These are phyloP conservation scores for Telmatherina bonti DNA, from an alignment of 2,797 vertebrate species.

Conservation along the genomic window DNA sequence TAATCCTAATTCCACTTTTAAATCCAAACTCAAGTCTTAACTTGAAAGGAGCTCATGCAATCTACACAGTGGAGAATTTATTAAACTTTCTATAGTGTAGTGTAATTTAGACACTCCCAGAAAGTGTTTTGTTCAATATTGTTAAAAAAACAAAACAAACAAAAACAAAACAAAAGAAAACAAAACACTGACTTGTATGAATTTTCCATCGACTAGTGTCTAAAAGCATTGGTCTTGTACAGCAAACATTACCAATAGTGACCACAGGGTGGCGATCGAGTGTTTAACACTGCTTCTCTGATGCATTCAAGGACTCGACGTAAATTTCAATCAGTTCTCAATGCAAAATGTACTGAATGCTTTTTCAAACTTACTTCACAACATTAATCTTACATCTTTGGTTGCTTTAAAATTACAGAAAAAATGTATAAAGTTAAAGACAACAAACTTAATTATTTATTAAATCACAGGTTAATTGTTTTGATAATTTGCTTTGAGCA, in stretches of 20 bases:
- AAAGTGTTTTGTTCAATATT: background rate
- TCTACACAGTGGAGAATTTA: background rate
- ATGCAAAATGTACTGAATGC: too few relatives aligned
- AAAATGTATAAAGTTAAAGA: background rate
- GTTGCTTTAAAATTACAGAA: background rate
- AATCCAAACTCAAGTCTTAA: slow-evolving; percentile 12
- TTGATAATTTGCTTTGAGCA: too few relatives aligned
- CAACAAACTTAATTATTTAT: too few relatives aligned
- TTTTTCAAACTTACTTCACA: too few relatives aligned
- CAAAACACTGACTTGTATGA: background rate
- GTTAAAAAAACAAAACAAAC: background rate
- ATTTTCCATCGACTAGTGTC: background rate
- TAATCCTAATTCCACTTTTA: slow-evolving; percentile 24
- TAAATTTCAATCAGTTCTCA: background rate
- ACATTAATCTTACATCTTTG: background rate
- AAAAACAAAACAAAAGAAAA: background rate
- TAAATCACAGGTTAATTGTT: too few relatives aligned
- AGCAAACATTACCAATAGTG: slow-evolving; percentile 28
- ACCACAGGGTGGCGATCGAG: slow-evolving; percentile 40
- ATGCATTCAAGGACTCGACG: slow-evolving; percentile 23
- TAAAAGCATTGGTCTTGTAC: background rate
- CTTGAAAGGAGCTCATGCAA: background rate
- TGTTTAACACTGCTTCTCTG: slow-evolving; percentile 4
- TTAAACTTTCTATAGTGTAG: background rate
- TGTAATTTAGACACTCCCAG: background rate